Evolutionary conservation across 2,888 invertebrate species (phyloP), one percentile per base, ranked within the genome.

Genomic region (Notodonta dromedarius): DNA sequence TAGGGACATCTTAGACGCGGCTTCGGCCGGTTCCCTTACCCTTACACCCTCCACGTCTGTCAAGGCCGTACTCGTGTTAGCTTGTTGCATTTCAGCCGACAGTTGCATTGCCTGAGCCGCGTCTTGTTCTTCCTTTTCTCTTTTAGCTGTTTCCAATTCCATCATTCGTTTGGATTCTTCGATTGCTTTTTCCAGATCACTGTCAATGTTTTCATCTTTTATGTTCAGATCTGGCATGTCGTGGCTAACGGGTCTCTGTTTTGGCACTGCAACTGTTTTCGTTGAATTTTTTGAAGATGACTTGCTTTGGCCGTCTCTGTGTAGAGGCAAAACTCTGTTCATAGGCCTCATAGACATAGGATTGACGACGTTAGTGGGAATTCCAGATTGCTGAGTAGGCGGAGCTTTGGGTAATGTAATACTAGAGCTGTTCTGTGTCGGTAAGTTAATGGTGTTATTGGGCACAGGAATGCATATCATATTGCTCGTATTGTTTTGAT

Each of bases 291-390:
- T 93, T 14, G 85, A 63, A n/a, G 75, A 60, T 16, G 89, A 84
- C 62, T 94, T 94, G 74, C 94, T 95, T 73, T 95, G 94, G 9
- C 94, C 94, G 59, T 95, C 94, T 67, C 96, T 96, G 76, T 96
- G 97, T 94, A 97, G 95, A 11, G 97, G 97, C 58, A 97, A 80
- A 2, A 97, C 97, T 67, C 97, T 94, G 80, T 96, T 97, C 94
- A 97, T 97, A 52, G 97, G 97, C 63, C 97, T 91, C 86, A 89
- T 94, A 6, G 91, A 90, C 89, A 96, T 95, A 2, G 96, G 96
- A 79, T 95, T 96, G 0, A 96, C 96, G 58, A 96, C 95, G 82
- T 96, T 96, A 12, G 96, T 96, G 16, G 96, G 96, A 74, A 96
- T 95, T 46, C 94, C 94, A 65, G 90, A 91, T 75, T 95, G 94